Base-by-base conservation (phyloP, 2,888 invertebrate genomes). In the Taphrorychus bicolor region DNA sequence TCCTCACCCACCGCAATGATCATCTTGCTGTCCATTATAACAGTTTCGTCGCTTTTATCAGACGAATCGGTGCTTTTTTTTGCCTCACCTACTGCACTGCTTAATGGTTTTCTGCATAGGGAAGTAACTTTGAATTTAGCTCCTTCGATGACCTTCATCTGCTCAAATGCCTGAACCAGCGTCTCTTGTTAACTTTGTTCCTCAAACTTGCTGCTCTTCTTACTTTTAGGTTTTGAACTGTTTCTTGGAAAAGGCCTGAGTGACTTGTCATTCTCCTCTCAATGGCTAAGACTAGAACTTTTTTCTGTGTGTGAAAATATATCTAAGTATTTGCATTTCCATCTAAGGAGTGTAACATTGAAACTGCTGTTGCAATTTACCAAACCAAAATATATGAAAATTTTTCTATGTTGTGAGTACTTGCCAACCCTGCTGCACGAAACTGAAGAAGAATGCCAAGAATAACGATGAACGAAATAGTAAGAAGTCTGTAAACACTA, bases 181-280 rank as follows among this genome's bases (percentile, higher is more conserved):
- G 63, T 63, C 48, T 70, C 58, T 17, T 45, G 21, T 11, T 22
- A 70, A 53, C 72, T 51, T 59, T 72, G 59, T 66, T 71, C 49
- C 59, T 59, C 63, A 53, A 63, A 9, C 61, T 62, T 68, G 23
- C 72, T 58, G 59, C 72, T 19, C 67, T 72, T 54, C 45, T 66
- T 51, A 54, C 70, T 48, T 52, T 64, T 65, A 57, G 69, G 53
- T 23, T 70, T 70, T n/a, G 60, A 21, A 69, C 78, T 84, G 32
- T 91, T 86, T 82, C 89, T 90, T 4, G 88, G 85, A 78, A 91
- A 91, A 77, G 89, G 83, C n/a, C n/a, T n/a, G n/a, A n/a, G n/a
- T n/a, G n/a, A n/a, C n/a, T n/a, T n/a, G n/a, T n/a, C n/a, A n/a
- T n/a, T n/a, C n/a, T n/a, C n/a, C n/a, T n/a, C n/a, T n/a, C n/a